Evolutionary conservation across 2,888 invertebrate genomes (phyloP).

Genomic region (Linnaemya tessellans): DNA sequence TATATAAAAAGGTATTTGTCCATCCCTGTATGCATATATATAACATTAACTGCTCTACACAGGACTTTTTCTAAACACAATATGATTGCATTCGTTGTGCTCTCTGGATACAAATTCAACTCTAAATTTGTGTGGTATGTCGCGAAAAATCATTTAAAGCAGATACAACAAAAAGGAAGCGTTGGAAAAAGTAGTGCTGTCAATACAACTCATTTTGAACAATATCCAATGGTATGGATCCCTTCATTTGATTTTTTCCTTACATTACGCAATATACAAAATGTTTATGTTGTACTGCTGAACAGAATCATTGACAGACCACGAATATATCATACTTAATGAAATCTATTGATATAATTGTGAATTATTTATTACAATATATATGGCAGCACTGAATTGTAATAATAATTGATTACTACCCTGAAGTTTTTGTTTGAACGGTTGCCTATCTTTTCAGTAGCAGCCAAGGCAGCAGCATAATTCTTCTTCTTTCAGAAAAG

Average conservation of each 20-base stretch:
- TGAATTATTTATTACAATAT: no score
- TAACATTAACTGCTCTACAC: neutral
- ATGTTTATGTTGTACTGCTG: no score
- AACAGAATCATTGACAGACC: no score
- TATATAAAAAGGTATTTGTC: neutral
- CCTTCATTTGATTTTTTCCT: no score
- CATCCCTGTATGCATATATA: neutral
- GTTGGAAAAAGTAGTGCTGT: neutral
- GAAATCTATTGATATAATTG: no score
- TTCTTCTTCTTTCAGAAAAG: constrained; percentile 44
- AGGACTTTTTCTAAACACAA: no score
- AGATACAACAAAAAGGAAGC: neutral
- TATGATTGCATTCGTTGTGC: neutral
- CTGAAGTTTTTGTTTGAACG: neutral
- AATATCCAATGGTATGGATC: neutral
- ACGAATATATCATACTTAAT: no score
- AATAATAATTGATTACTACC: no score
- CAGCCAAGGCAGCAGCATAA: neutral
- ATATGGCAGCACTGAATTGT: no score
- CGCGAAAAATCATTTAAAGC: constrained; percentile 34
- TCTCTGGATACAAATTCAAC: constrained; percentile 15
- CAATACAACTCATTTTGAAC: neutral
- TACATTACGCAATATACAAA: no score
- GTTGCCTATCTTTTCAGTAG: neutral
- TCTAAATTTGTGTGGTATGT: constrained; percentile 31